phyloP scores from a whole-genome alignment of 2,888 invertebrate species.

The Ormyrus nitidulus region DNA sequence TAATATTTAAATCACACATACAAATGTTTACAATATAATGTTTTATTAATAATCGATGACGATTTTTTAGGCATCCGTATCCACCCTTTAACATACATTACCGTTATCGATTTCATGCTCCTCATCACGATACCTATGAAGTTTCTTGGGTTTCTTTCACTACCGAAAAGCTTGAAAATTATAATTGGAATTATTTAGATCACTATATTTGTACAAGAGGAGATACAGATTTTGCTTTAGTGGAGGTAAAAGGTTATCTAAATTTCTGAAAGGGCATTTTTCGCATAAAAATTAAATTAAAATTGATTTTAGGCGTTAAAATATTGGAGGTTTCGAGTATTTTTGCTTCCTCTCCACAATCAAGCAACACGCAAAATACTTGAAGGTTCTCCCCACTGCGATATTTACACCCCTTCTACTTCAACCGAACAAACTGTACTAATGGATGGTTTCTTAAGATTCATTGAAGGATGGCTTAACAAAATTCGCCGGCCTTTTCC shows the following conservation, averaged over 20 bases:
- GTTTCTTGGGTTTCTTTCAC: conserved; percentile 96
- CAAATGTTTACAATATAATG: too few species aligned
- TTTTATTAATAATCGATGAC: too few species aligned
- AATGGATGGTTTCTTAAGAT: conserved; percentile 86
- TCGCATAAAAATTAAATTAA: neutral
- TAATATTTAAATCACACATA: conserved; percentile 67
- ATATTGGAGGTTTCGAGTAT: conserved; percentile 94
- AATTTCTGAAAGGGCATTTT: neutral
- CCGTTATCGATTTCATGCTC: conserved; percentile 93
- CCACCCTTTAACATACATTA: conserved; percentile 95
- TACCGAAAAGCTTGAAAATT: conserved; percentile 95
- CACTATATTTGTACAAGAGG: conserved; percentile 97
- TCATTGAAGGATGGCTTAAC: conserved; percentile 91
- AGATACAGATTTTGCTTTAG: conserved; percentile 91
- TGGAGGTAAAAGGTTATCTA: conserved; percentile 80
- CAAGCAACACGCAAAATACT: conserved; percentile 87
- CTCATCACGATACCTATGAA: conserved; percentile 94
- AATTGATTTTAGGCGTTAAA: conserved; percentile 82
- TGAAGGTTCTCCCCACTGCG: conserved; percentile 85
- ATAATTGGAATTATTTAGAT: conserved; percentile 98
- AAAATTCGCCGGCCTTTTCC: conserved; percentile 87
- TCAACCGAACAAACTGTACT: conserved; percentile 79
- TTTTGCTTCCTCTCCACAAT: conserved; percentile 89
- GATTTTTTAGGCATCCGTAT: conserved; percentile 88
- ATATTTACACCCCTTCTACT: conserved; percentile 86